Evolutionary conservation across 2,888 invertebrate species (phyloP), one percentile per base, ranked within the genome.

Genomic region (Mechanitis mazaeus): DNA sequence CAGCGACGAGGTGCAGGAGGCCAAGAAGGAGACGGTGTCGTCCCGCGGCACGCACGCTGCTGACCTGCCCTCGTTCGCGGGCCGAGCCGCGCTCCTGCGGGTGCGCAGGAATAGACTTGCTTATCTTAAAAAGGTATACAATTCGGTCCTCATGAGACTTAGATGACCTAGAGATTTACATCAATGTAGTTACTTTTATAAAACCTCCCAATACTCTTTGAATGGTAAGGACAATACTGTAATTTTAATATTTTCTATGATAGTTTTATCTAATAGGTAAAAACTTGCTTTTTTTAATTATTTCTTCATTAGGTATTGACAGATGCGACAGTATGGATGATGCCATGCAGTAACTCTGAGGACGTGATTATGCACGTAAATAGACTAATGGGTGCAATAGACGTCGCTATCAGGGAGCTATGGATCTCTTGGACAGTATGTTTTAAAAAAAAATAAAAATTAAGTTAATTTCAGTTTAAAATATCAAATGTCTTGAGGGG

Each of bases 261-360:
- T 35, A 6, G 35, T 35, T 35, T 6, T 35, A 35, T 35, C 35
- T 35, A 35, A 4, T 35, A 5, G 35, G 35, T 35, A 35, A 3
- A 3, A 4, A 35, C 20, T 35, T 4, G 35, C 3, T 5, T 35
- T 35, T 35, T 3, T 2, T 35, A 42, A 42, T 42, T 42, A 6
- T 42, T 12, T 56, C 33, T n/a, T 12, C 77, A 42, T 3, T 42
- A 94, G 92, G 85, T 92, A 59, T 90, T 97, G 79, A 93, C 93
- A 45, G 91, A 93, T 55, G 94, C 96, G 0, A 80, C 85, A 0
- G 92, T 93, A 50, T 97, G 96, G 95, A 83, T 97, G 84, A 93
- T 95, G 35, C 87, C 92, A 4, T 95, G 95, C 75, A 93, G 94
- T 59, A 93, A 93, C 72, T 93, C 94, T 0, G 92, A 94, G 57